Evolutionary conservation across 2,113 vertebrate species (phyloP).

Genomic region (Chaetodon auriga): DNA sequence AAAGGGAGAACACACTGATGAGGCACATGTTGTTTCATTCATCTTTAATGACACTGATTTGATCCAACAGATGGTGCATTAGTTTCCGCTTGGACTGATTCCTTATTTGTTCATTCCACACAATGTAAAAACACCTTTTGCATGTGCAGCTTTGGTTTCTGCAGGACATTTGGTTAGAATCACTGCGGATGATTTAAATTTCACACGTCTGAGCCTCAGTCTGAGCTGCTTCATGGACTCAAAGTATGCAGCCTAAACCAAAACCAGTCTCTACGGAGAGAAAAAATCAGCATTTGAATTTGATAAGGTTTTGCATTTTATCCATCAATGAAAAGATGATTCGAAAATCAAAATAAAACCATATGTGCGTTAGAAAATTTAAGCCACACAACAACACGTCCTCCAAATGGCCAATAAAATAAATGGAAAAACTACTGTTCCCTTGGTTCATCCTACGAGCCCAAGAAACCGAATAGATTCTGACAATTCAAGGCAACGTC

Average conservation of each 20-base stretch:
- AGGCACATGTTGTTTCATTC: conserved; percentile 36
- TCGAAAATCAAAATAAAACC: conserved; percentile 42
- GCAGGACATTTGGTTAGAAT: too few relatives aligned
- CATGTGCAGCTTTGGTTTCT: not conserved
- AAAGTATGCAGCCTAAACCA: not conserved
- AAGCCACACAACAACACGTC: conserved; percentile 46
- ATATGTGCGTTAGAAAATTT: conserved; percentile 44
- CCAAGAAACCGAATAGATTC: conserved; percentile 20
- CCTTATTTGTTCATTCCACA: conserved; percentile 1
- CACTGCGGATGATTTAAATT: not conserved
- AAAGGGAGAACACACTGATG: conserved; percentile 1
- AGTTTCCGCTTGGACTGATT: conserved; percentile 28
- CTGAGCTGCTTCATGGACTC: not conserved
- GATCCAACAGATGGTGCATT: conserved; percentile 40
- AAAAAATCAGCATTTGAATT: not conserved
- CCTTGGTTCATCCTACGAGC: conserved; percentile 53
- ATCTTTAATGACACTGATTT: conserved; percentile 65
- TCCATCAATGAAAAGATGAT: conserved; percentile 20
- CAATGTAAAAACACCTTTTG: conserved; percentile 48
- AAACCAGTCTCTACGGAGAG: too few relatives aligned
- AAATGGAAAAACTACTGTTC: conserved; percentile 63
- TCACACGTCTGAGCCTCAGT: not conserved
- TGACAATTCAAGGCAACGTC: not conserved
- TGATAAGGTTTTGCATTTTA: conserved; percentile 15
- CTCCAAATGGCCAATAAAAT: conserved; percentile 43